Conservation (phyloP, 2,888 invertebrate genomes). For the Philereme transversata region DNA sequence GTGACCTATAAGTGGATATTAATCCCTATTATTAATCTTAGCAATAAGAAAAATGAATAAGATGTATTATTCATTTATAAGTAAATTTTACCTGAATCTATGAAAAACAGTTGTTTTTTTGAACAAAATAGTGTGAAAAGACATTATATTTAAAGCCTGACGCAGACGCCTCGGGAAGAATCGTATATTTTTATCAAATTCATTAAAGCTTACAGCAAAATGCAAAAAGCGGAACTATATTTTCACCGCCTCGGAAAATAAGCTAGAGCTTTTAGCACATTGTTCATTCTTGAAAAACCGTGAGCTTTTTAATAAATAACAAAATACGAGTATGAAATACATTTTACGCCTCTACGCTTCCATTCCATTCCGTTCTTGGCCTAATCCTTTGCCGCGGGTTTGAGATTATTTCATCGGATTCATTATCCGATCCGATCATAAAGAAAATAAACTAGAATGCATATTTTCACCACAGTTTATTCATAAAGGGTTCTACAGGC, state of each 20-base stretch:
- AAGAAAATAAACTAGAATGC: too few relatives aligned
- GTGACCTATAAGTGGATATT: too few relatives aligned
- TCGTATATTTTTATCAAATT: constrained; percentile 53
- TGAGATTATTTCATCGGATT: background rate
- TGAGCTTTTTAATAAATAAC: constrained; percentile 11
- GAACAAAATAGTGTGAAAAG: constrained; percentile 12
- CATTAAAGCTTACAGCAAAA: constrained; percentile 10
- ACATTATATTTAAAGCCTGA: constrained; percentile 15
- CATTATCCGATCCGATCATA: background rate
- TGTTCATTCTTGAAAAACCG: background rate
- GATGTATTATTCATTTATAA: too few relatives aligned
- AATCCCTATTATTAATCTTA: too few relatives aligned
- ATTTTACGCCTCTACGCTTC: background rate
- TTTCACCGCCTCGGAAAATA: constrained; percentile 3
- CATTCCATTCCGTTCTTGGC: background rate
- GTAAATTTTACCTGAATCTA: background rate
- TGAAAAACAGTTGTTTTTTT: background rate
- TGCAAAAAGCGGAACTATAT: background rate
- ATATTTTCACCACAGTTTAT: too few relatives aligned
- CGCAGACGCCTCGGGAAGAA: constrained; percentile 50
- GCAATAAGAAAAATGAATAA: too few relatives aligned
- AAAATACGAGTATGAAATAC: constrained; percentile 20
- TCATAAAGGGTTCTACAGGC: too few relatives aligned
- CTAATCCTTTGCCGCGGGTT: constrained; percentile 1
- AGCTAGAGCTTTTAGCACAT: background rate